These are phyloP conservation scores for Megalops atlanticus DNA, from an alignment of 2,113 vertebrate genomes.

Conservation along the genomic window DNA sequence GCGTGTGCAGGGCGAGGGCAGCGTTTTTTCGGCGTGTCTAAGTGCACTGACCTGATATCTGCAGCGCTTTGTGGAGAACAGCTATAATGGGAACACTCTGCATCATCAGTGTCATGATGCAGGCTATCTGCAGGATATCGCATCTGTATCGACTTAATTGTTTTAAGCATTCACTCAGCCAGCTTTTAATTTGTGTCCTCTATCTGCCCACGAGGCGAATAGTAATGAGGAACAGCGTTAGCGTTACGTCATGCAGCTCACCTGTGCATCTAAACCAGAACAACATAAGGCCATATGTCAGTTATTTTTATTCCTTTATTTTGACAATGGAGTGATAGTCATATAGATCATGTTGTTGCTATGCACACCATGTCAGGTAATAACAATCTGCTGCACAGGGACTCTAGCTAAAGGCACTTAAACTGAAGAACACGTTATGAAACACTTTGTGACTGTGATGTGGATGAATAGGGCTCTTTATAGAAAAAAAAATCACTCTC, in stretches of 20 bases:
- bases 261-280: neutral
- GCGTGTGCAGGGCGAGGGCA: too few species aligned
- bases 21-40: too few species aligned
- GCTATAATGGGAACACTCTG: too few species aligned
- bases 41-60: too few species aligned
- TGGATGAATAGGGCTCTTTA: neutral
- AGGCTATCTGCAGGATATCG: neutral
- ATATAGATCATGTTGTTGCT: neutral
- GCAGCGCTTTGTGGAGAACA: too few species aligned
- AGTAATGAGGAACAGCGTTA: neutral
- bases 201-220: neutral
- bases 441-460: too few species aligned
- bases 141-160: neutral
- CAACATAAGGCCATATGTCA: neutral
- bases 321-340: neutral
- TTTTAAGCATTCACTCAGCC: neutral
- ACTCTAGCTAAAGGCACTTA: neutral
- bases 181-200: neutral
- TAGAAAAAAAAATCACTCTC: neutral
- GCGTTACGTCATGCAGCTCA: neutral
- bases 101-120: neutral
- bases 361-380: neutral
- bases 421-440: too few species aligned
- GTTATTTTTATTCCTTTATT: neutral
- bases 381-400: neutral